Base-by-base conservation (phyloP, 2,113 vertebrate species). In the Chloropsis hardwickii region DNA sequence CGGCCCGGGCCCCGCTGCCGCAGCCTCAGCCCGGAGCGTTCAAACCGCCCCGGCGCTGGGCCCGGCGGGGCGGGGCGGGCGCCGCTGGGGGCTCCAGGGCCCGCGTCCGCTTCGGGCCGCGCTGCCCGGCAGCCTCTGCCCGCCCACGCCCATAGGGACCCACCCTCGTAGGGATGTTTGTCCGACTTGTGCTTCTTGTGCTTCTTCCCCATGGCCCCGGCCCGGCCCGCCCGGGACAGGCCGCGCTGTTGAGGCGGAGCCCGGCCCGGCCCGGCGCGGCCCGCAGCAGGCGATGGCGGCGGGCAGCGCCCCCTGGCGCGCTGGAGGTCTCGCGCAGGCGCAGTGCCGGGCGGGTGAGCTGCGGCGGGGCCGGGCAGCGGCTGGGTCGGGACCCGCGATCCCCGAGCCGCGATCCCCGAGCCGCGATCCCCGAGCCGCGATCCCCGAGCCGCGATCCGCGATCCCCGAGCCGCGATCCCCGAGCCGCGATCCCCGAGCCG, bases 151-250 rank as follows among this genome's bases (percentile, higher is more conserved):
- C 99, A 92, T 98, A 97, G 88, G 97, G 97, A 61, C 89, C 31
- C 98, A 98, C 99, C 99, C 96, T 99, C 99, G 95, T 98, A 98
- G 84, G 97, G 97, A 91, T 99, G 99, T 89, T 99, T 99, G 50
- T 99, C 99, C 66, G 98, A 98, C 97, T 99, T 99, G 92, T 99
- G 99, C 81, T 99, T 99, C 96, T 99, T 99, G 95, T 99, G 99
- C 88, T 99, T 99, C 98, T 99, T 99, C 78, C 99, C 99, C 99
- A 99, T 99, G 73, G 90, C 67, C 64, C 84, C 74, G 72, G 92
- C 88, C 44, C 73, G n/a, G 39, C 83, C 88, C 67, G 85, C 70
- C 69, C 67, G 65, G 35, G 35, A 31, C 2, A 88, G 81, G 93
- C 92, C 97, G 90, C 96, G 92, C 93, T 69, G 62, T 12, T 81